A percentile compares a stretch with the other conserved stretches of the same genome.
These are phyloP conservation scores for Nemurella pictetii DNA, from an alignment of 2,888 invertebrate species.

Conservation along the genomic window DNA sequence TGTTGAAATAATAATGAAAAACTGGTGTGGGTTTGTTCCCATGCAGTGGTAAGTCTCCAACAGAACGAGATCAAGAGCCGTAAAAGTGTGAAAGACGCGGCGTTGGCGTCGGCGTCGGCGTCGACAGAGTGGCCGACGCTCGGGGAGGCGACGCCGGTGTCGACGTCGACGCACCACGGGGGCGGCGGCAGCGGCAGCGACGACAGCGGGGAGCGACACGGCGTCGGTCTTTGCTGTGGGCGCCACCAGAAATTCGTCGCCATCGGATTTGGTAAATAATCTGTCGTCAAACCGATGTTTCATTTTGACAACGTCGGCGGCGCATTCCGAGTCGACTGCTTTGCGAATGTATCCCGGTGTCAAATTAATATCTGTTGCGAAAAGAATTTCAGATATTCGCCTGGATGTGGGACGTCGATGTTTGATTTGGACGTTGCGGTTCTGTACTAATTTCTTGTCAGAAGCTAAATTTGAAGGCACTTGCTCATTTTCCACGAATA, in stretches of 20 bases:
- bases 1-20: too few species aligned
- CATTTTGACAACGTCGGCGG: not conserved
- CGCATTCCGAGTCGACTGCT: not conserved
- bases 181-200: slow-evolving; percentile 14
- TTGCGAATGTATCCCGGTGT: not conserved
- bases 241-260: slow-evolving; percentile 43
- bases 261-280: slow-evolving; percentile 44
- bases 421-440: too few species aligned
- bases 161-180: not conserved
- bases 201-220: not conserved
- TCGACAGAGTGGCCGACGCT: not conserved
- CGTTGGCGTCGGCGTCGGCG: slow-evolving; percentile 14
- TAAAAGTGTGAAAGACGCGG: not conserved
- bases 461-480: too few species aligned
- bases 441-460: too few species aligned
- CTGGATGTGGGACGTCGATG: too few species aligned
- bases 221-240: slow-evolving; percentile 41
- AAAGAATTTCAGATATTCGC: not conserved
- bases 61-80: slow-evolving; percentile 29
- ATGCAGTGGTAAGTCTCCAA: slow-evolving; percentile 17
- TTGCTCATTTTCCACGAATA: too few species aligned
- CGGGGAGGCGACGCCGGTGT: not conserved
- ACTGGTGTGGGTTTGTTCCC: not conserved
- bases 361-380: not conserved
- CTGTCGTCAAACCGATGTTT: not conserved